Evolutionary conservation across 2,113 vertebrate species (phyloP), one percentile per base, ranked within the genome.

Genomic region (Brienomyrus brachyistius): DNA sequence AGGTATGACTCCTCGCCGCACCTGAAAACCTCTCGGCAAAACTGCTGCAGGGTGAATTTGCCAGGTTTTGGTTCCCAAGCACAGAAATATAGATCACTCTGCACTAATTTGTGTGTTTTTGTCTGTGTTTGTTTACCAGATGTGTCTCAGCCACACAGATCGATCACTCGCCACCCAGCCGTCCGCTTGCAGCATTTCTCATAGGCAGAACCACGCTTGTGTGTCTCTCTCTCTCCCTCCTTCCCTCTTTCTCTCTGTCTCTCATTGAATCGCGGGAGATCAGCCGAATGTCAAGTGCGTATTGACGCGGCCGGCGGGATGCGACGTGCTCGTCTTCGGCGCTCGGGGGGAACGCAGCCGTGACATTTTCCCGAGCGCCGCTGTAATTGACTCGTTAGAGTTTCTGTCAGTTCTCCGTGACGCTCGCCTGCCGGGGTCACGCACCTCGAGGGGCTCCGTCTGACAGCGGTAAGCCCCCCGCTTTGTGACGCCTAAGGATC

Each of bases 341-440:
- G 40, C n/a, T 74, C 80, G 31, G 66, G 48, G 89, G 40, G 43
- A 48, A 88, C 48, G 43, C 77, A 31, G 77, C 40, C 77, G 62
- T 93, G 91, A 90, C 90, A 90, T 85, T 91, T 91, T 88, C 86
- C 82, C 89, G 45, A 82, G 86, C 80, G 11, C 56, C n/a, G 40
- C 87, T 89, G 43, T 90, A 92, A 92, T 91, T 92, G 91, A 90
- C 89, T 89, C 52, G 90, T 92, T 92, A 90, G 88, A 89, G 90
- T 88, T 88, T 47, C 86, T 62, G 86, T 88, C 86, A 43, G 86
- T 51, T 88, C 52, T 40, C 8, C 35, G 27, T 48, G 86, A 43
- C 40, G 86, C 54, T 88, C 86, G 56, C 86, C 54, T n/a, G 54
- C 15, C 19, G 35, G 54, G 86, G 86, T 88, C 86, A 45, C 86